Percentiles rank a stretch among this genome's conserved stretches.
Conservation (phyloP, 2,113 vertebrate genomes). For the Hypocryptadius cinnamomeus region DNA sequence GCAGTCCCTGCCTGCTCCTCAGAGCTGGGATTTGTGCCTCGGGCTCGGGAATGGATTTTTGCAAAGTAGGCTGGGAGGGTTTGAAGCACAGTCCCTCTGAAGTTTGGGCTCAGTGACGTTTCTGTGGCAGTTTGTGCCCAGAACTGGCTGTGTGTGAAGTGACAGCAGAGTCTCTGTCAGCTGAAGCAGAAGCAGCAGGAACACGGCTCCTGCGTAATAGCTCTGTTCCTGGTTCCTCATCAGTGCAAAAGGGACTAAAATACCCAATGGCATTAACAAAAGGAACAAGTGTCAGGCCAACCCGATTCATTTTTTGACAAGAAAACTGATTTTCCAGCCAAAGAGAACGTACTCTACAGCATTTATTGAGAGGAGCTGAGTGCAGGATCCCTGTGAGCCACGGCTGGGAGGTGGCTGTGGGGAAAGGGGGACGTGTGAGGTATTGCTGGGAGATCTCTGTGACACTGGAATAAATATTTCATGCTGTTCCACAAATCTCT, state of each 20-base stretch:
- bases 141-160: neutral
- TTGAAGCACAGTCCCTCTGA: neutral
- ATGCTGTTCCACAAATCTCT: neutral
- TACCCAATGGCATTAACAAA: conserved; percentile 22
- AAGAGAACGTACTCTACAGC: neutral
- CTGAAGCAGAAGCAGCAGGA: conserved; percentile 15
- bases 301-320: neutral
- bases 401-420: neutral
- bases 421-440: neutral
- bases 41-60: neutral
- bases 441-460: neutral
- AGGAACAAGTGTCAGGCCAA: conserved; percentile 2
- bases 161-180: neutral
- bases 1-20: neutral
- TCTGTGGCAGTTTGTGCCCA: neutral
- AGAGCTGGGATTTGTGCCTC: neutral
- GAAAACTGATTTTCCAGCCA: neutral
- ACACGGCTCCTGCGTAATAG: neutral
- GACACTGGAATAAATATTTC: neutral
- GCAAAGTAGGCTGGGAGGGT: neutral
- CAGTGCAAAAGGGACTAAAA: neutral
- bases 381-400: neutral
- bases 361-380: neutral
- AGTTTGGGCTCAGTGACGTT: neutral
- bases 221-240: neutral